Evolutionary conservation across 2,888 invertebrate species (phyloP).

Genomic region (Pseudoips prasinana): DNA sequence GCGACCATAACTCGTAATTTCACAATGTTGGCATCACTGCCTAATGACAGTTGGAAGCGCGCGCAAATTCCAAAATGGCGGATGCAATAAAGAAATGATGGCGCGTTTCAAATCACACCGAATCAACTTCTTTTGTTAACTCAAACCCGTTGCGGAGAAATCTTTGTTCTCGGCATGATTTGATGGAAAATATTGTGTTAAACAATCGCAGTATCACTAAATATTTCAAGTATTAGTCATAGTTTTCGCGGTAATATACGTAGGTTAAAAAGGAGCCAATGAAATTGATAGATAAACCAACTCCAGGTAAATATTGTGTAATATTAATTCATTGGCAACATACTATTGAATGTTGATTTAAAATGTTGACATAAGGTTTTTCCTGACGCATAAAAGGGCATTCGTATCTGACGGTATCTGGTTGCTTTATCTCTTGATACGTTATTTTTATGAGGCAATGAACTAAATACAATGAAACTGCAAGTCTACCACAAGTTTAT

Average conservation of each 20-base stretch:
- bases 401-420: no score
- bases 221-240: conserved; percentile 18
- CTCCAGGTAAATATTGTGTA: no score
- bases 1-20: conserved; percentile 73
- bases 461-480: no score
- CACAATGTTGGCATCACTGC: conserved; percentile 73
- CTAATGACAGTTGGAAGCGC: conserved; percentile 70
- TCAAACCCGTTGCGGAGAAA: conserved; percentile 49
- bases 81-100: conserved; percentile 63
- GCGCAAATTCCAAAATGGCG: conserved; percentile 73
- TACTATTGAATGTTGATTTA: no score
- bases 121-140: conserved; percentile 61
- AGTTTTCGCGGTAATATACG: conserved; percentile 1
- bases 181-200: conserved; percentile 28
- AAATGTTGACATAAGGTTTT: no score
- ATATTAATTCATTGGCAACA: no score
- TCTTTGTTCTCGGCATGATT: conserved; percentile 34
- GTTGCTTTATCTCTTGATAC: no score
- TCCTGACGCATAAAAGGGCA: no score
- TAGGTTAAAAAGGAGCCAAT: no score
- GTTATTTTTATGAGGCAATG: no score
- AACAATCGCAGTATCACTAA: conserved; percentile 26
- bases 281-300: no score
- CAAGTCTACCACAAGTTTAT: no score
- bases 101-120: conserved; percentile 66